Base-by-base conservation (phyloP, 2,113 vertebrate species). In the Brachyhypopomus gauderio region DNA sequence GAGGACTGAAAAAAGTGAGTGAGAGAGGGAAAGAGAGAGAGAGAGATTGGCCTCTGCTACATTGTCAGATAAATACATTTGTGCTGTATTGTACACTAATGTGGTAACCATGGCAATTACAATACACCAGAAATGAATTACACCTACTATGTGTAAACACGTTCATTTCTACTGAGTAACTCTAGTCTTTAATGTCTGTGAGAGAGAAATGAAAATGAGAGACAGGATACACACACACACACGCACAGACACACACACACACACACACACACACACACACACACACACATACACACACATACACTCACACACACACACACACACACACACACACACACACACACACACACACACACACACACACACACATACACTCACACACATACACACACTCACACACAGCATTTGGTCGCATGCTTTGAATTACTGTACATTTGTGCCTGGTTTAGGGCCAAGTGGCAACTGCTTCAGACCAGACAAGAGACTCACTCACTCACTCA, bases 391-490 rank as follows among this genome's bases (percentile, higher is more conserved):
- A 78, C 76, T 88, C 85, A 84, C 82, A 81, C 83, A 71, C 81
- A 81, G 89, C 88, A 84, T 89, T 82, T 85, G 80, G 82, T 90
- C 86, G 91, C 91, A 93, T 92, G 91, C 91, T 91, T 93, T 92
- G 87, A 92, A 93, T 93, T 91, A 92, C 89, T 91, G 83, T 89
- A 88, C 91, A 90, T 91, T 91, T 91, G 89, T 16, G 87, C 89
- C 88, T 87, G 90, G 86, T 80, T 83, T 84, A 87, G 84, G 82
- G 89, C 85, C 85, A 82, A 86, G 85, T 90, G 89, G 90, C 89
- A 92, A 90, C 91, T 90, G 92, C 89, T 88, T 87, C 86, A 87
- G 75, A 75, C 86, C 90, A 92, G 89, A 90, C 88, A 85, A 88
- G 86, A 76, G 88, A 84, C 89, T 69, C 45, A 41, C 56, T 71